Evolutionary conservation across 1,140 invertebrate genomes (phyloP), one percentile per base, ranked within the genome.

Genomic region (honey bee (Apis mellifera)): DNA sequence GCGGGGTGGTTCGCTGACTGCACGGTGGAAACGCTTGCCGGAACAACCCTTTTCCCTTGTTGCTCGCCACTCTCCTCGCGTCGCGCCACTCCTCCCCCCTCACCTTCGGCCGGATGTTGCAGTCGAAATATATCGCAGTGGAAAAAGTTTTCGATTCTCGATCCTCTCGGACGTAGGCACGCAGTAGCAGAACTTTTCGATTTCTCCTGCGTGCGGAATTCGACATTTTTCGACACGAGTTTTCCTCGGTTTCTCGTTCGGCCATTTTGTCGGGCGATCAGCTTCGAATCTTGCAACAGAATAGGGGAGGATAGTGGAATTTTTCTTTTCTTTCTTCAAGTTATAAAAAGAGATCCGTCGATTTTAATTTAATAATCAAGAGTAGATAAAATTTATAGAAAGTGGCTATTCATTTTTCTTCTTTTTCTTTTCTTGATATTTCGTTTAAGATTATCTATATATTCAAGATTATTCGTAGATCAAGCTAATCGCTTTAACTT

Each of bases 31-130:
- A 82, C 75, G 84, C 82, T 77, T 59, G 78, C 69, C 32, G 74
- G 65, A 84, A 71, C 64, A 84, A 86, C 78, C 84, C 78, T 84
- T 32, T 89, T 74, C 84, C 85, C 70, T 66, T 69, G 83, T 84
- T 80, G 72, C 86, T 82, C 80, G 82, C 69, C 80, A 64, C 78
- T 75, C 69, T 84, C 69, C 62, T 74, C 74, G 74, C 32, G 75
- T 42, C 52, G 9, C n/a, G 26, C 80, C n/a, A n/a, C n/a, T n/a
- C n/a, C 65, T 60, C 69, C 57, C 52, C 42, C 52, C 50, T 26
- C 32, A 19, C 66, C n/a, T 32, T 7, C 5, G 21, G 9, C 21
- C 23, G 48, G 8, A 69, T 60, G 80, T 76, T 60, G 26, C 50
- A 82, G 62, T 64, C 72, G n/a, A 42, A 69, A 48, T 23, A 9